Percentiles rank a stretch among this genome's conserved stretches.
Conservation (phyloP, 2,113 vertebrate species). For the Eptesicus fuscus region DNA sequence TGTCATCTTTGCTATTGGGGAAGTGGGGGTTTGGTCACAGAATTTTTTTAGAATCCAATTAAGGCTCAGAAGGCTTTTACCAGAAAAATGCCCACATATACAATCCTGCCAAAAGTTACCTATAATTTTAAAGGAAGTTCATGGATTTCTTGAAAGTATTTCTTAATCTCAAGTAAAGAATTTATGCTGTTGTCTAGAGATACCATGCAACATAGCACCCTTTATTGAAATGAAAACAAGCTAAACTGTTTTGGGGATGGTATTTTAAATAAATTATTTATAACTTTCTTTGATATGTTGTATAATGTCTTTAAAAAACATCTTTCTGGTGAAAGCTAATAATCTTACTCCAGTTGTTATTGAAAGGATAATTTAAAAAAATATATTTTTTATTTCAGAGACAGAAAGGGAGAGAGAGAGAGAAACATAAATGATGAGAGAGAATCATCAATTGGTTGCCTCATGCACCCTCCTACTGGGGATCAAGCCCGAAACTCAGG, state of each 20-base stretch:
- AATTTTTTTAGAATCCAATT: not conserved
- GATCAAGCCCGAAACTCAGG: too few species aligned
- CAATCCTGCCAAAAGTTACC: not conserved
- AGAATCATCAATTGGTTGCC: too few species aligned
- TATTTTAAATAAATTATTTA: not conserved
- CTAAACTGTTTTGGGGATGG: not conserved
- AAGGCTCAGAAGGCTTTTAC: not conserved
- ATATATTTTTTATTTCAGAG: too few species aligned
- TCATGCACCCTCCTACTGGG: too few species aligned
- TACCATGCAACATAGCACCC: not conserved
- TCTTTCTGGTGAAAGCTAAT: constrained; percentile 7
- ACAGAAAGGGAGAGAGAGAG: too few species aligned
- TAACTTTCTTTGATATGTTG: constrained; percentile 14
- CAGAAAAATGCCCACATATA: not conserved
- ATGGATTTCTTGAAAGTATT: constrained; percentile 20
- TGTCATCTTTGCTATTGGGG: not conserved
- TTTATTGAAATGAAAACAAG: constrained; percentile 11
- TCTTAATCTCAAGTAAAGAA: not conserved
- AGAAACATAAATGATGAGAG: too few species aligned
- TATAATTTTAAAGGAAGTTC: not conserved
- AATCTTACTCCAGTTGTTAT: not conserved
- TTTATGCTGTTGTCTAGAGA: not conserved
- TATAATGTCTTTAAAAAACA: not conserved
- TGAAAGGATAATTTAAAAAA: not conserved
- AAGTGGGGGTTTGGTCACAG: not conserved